A percentile compares a stretch with the other conserved stretches of the same genome.
Conservation (phyloP, 2,113 vertebrate species). For the Prolemur simus region DNA sequence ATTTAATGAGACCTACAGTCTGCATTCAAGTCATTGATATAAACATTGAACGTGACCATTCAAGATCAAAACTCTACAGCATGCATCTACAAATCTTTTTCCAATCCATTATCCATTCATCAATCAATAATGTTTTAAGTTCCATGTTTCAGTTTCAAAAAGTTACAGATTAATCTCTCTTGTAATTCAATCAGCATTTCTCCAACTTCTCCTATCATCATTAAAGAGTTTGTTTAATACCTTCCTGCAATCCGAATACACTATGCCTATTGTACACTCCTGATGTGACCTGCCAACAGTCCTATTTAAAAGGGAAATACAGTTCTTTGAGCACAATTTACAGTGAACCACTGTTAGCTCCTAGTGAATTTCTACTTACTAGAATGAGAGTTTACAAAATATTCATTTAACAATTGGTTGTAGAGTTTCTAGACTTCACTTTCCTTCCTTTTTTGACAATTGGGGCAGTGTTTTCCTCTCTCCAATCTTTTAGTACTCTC, state of each 20-base stretch:
- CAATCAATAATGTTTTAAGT: neutral
- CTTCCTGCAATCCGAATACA: neutral
- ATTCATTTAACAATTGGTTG: neutral
- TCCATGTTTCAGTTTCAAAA: constrained; percentile 6
- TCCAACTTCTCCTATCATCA: neutral
- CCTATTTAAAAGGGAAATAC: neutral
- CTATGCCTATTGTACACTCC: neutral
- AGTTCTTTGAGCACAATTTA: neutral
- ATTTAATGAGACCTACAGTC: neutral
- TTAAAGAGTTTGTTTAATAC: neutral
- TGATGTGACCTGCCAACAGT: neutral
- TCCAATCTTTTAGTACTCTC: neutral
- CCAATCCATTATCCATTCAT: neutral
- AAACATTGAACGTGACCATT: neutral
- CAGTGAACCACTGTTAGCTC: neutral
- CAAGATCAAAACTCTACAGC: neutral
- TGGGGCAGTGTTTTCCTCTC: neutral
- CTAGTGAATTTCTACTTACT: neutral
- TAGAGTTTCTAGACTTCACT: neutral
- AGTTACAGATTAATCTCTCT: neutral
- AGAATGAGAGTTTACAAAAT: neutral
- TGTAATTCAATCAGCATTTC: neutral
- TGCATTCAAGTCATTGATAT: neutral
- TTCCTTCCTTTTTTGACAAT: neutral
- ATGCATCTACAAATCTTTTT: neutral